Evolutionary conservation across 92 coral and sea anemone genomes (phyloP), one percentile per base, ranked within the genome.

Genomic region (Hydrozoanthus gracilis): DNA sequence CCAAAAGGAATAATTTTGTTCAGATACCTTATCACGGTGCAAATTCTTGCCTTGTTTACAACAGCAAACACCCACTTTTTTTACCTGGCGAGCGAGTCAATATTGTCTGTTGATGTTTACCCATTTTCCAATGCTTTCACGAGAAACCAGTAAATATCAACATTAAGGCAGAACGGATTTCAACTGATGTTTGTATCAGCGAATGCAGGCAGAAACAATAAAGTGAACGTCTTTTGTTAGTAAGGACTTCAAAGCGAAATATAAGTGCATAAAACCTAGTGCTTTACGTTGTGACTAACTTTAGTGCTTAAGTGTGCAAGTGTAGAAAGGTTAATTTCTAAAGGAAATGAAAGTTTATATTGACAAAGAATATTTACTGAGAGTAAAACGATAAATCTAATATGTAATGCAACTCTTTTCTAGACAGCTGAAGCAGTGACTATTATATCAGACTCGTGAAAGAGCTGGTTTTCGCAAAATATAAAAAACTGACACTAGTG

Each of bases 31-130:
- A 56, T 64, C 85, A 44, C 73, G 85, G 85, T 35, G 27, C 73
- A 80, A 80, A 65, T 13, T 80, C 85, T 80, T 80, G 48, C 73
- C 85, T 48, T 80, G 85, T 47, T 18, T 80, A 80, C 27, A 80
- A 80, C 85, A 80, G 85, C 85, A 47, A 80, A 80, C 85, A 80
- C 46, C 85, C 85, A 80, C 85, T 80, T 80, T 80, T 80, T 80
- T 80, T 80, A 80, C 85, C 85, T 80, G 85, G 85, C 85, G 61
- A 80, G 73, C 85, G 85, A 80, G 85, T 80, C 85, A 80, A 80
- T 17, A 80, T 61, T 47, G 73, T 80, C 75, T 80, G 85, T 80
- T 80, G 85, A 80, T 65, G 18, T 65, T 80, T 80, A 80, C 85
- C 66, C 84, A 62, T 79, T 80, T 80, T 17, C 5, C 48, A 64